Evolutionary conservation across 2,888 invertebrate species (phyloP).

Genomic region (Pasiphila rectangulata): DNA sequence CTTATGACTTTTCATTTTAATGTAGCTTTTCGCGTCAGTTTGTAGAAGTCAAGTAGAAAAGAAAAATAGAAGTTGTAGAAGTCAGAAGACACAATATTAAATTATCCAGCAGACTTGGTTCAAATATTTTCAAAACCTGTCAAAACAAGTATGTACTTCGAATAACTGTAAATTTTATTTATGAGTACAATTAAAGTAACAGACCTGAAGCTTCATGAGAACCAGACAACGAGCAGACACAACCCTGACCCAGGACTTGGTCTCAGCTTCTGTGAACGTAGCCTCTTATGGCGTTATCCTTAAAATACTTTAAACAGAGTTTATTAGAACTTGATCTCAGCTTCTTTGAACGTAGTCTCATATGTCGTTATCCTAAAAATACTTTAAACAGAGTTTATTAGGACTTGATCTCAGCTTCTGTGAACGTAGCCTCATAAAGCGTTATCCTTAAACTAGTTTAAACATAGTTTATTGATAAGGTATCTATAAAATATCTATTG

Average conservation of each 20-base stretch:
- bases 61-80: no score
- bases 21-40: no score
- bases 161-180: no score
- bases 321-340: conserved; percentile 20
- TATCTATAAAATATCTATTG: background rate
- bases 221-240: conserved; percentile 19
- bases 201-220: conserved; percentile 11
- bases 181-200: background rate
- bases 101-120: no score
- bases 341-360: conserved; percentile 27
- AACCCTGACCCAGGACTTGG: conserved; percentile 31
- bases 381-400: background rate
- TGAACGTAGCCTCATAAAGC: conserved; percentile 21
- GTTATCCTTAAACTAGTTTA: background rate
- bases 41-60: no score
- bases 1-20: no score
- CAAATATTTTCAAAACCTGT: no score
- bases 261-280: conserved; percentile 28
- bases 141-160: no score
- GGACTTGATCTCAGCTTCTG: conserved; percentile 27
- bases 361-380: conserved; percentile 1
- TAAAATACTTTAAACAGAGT: background rate
- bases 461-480: background rate
- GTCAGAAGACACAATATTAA: no score
- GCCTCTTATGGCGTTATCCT: conserved; percentile 2